These are phyloP conservation scores for Drosophila nikananu DNA, from an alignment of 1,140 invertebrate genomes.

Conservation along the genomic window DNA sequence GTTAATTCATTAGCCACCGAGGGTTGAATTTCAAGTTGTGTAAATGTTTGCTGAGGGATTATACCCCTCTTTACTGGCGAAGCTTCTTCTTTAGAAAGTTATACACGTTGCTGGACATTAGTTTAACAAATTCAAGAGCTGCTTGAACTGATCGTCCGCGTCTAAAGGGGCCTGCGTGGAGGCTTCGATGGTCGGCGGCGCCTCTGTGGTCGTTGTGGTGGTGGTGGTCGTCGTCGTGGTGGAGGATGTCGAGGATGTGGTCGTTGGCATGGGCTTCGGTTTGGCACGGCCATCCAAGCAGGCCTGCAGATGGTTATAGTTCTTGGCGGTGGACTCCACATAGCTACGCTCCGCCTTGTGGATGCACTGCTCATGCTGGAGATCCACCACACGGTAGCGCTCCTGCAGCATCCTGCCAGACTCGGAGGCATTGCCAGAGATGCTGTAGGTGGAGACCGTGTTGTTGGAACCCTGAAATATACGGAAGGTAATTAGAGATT, in stretches of 20 bases:
- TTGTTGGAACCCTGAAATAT: constrained; percentile 69
- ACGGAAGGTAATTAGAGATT: background rate
- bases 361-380: constrained; percentile 67
- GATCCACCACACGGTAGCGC: constrained; percentile 73
- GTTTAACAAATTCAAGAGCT: constrained; percentile 74
- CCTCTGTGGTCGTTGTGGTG: constrained; percentile 56
- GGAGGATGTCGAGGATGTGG: constrained; percentile 32
- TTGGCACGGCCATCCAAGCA: constrained; percentile 67
- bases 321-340: constrained; percentile 63
- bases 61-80: constrained; percentile 33
- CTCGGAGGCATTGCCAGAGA: constrained; percentile 79
- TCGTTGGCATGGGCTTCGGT: constrained; percentile 51
- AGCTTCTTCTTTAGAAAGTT: constrained; percentile 17
- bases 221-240: constrained; percentile 65
- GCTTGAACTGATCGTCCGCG: constrained; percentile 72
- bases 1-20: constrained; percentile 46
- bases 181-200: constrained; percentile 42
- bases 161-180: constrained; percentile 44
- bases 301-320: constrained; percentile 74
- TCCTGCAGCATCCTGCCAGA: constrained; percentile 67
- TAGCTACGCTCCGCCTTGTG: constrained; percentile 64
- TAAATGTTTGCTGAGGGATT: constrained; percentile 28
- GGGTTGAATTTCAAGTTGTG: constrained; percentile 42
- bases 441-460: constrained; percentile 72
- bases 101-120: constrained; percentile 48